Evolutionary conservation across 1,140 invertebrate genomes (phyloP).

Genomic region (Saccostrea glomerata): DNA sequence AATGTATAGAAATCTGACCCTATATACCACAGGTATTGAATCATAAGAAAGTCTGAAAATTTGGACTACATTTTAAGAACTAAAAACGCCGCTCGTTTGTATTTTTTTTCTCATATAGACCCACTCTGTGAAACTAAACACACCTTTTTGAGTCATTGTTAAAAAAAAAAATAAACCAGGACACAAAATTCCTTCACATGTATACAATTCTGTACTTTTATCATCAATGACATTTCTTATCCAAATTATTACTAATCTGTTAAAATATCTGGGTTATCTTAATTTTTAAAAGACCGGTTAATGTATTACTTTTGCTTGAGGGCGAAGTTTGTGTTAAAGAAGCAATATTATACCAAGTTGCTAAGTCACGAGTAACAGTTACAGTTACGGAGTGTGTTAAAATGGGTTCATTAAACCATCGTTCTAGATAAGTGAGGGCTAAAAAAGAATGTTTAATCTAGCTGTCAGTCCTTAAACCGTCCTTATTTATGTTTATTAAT

Average conservation of each 20-base stretch:
- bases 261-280: slow-evolving; percentile 17
- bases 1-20: background rate
- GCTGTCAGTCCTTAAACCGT: background rate
- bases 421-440: slow-evolving; percentile 4
- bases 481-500: background rate
- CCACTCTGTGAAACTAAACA: background rate
- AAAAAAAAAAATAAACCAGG: background rate
- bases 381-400: slow-evolving; percentile 21
- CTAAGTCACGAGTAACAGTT: slow-evolving; percentile 28
- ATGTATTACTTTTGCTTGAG: background rate
- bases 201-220: background rate
- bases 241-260: slow-evolving; percentile 34
- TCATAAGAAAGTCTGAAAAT: background rate
- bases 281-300: slow-evolving; percentile 1
- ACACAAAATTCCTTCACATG: background rate
- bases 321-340: background rate
- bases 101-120: background rate
- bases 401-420: slow-evolving; percentile 31
- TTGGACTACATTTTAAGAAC: slow-evolving; percentile 13
- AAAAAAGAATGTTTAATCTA: slow-evolving; percentile 24
- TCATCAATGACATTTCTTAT: slow-evolving; percentile 32
- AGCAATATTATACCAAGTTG: slow-evolving; percentile 23
- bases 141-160: background rate
- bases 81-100: background rate
- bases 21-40: background rate